Conservation (phyloP, 2,113 vertebrate species). For the Pristiophorus japonicus region DNA sequence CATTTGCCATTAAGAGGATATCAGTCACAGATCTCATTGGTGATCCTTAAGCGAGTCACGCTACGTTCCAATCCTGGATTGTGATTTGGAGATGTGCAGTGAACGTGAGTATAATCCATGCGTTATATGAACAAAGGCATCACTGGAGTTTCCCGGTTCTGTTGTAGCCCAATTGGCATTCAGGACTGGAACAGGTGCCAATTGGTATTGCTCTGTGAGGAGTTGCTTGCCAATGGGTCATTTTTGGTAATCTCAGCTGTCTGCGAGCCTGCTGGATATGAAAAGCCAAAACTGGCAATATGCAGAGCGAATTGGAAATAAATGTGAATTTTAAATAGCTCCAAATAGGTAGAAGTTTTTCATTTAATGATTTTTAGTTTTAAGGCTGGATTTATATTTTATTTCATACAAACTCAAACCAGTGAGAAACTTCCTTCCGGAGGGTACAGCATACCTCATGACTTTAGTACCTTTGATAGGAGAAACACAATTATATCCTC, state of each 20-base stretch:
- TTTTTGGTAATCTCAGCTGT: not conserved
- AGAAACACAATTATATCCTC: not conserved
- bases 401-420: not conserved
- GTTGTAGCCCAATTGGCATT: not conserved
- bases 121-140: not conserved
- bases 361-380: not conserved
- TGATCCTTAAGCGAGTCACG: not conserved
- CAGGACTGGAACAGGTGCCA: not conserved
- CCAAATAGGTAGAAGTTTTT: not conserved
- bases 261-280: not conserved
- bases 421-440: not conserved
- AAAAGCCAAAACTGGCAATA: not conserved
- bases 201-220: not conserved
- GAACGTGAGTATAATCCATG: not conserved
- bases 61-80: not conserved
- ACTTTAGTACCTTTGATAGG: not conserved
- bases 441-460: not conserved
- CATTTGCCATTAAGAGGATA: not conserved
- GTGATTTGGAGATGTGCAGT: not conserved
- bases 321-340: not conserved
- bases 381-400: not conserved
- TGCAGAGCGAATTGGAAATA: not conserved
- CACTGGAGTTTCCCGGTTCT: not conserved
- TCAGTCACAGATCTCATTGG: not conserved
- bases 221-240: not conserved